phyloP scores from a whole-genome alignment of 1,140 invertebrate species.

The Elymnias hypermnestra region DNA sequence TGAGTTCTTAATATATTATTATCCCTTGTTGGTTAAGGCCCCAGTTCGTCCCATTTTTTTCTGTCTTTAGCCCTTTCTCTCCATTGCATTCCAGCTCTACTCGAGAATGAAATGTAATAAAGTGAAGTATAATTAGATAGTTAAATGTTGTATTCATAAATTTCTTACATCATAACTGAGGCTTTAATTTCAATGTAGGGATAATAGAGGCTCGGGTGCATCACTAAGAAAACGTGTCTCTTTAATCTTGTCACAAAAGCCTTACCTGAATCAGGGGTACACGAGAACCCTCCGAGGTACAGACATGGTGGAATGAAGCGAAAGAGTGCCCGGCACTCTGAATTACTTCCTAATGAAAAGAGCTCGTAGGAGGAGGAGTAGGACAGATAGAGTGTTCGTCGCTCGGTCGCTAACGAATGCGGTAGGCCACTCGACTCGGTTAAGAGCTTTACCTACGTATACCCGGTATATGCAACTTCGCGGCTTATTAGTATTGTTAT shows the following conservation, averaged over 20 bases:
- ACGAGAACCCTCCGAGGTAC: slow-evolving; percentile 56
- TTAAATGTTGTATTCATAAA: slow-evolving; percentile 9
- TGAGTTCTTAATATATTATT: too few species aligned
- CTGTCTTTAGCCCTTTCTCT: too few species aligned
- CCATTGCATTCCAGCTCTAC: too few species aligned
- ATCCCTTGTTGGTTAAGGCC: too few species aligned
- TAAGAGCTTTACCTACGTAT: slow-evolving; percentile 40
- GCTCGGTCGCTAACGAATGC: slow-evolving; percentile 67
- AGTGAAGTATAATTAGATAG: not conserved
- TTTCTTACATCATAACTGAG: slow-evolving; percentile 27
- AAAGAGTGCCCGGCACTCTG: slow-evolving; percentile 64
- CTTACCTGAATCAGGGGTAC: slow-evolving; percentile 63
- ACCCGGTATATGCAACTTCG: slow-evolving; percentile 25
- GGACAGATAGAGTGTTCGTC: slow-evolving; percentile 49
- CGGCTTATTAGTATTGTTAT: slow-evolving; percentile 35
- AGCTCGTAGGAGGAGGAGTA: slow-evolving; percentile 60
- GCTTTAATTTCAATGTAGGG: slow-evolving; percentile 47
- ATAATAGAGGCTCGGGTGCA: slow-evolving; percentile 30
- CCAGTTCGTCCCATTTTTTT: too few species aligned
- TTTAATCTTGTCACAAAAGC: slow-evolving; percentile 74
- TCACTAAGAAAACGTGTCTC: slow-evolving; percentile 62
- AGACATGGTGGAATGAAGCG: slow-evolving; percentile 69
- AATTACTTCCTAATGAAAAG: slow-evolving; percentile 76
- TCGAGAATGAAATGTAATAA: not conserved
- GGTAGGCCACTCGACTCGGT: slow-evolving; percentile 50